Evolutionary conservation across 2,113 vertebrate species (phyloP).

Genomic region (Lonchura striata): DNA sequence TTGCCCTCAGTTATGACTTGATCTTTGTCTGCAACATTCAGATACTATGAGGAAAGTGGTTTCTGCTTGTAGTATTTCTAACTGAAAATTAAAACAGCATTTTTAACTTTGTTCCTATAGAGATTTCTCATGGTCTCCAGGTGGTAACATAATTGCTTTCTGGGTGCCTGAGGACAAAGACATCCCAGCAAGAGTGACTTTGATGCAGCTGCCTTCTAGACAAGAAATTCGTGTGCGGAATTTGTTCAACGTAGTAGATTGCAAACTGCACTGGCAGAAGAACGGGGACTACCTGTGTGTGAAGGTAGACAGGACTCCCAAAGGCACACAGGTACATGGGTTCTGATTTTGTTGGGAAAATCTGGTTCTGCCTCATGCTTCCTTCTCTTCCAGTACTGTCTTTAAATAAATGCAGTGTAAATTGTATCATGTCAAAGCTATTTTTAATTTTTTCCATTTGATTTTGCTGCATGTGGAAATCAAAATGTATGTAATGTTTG

Average conservation of each 20-base stretch:
- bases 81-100: not conserved
- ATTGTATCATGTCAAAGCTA: not conserved
- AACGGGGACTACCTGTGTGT: conserved; percentile 97
- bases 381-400: not conserved
- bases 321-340: conserved; percentile 86
- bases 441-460: not conserved
- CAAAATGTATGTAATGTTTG: not conserved
- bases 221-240: conserved; percentile 96
- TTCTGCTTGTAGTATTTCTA: not conserved
- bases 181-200: conserved; percentile 94
- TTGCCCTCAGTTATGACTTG: not conserved
- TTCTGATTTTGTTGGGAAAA: not conserved
- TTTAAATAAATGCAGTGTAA: not conserved
- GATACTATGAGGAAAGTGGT: not conserved
- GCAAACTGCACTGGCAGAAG: conserved; percentile 98
- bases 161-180: conserved; percentile 99
- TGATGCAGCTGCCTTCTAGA: conserved; percentile 95
- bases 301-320: conserved; percentile 95
- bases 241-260: conserved; percentile 96
- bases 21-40: not conserved
- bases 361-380: not conserved
- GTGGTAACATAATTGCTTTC: conserved; percentile 97
- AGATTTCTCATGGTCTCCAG: conserved; percentile 98
- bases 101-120: conserved; percentile 65
- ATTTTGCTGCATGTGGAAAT: not conserved